These are phyloP conservation scores for Cygnus olor DNA, from an alignment of 2,797 vertebrate genomes.

Conservation along the genomic window DNA sequence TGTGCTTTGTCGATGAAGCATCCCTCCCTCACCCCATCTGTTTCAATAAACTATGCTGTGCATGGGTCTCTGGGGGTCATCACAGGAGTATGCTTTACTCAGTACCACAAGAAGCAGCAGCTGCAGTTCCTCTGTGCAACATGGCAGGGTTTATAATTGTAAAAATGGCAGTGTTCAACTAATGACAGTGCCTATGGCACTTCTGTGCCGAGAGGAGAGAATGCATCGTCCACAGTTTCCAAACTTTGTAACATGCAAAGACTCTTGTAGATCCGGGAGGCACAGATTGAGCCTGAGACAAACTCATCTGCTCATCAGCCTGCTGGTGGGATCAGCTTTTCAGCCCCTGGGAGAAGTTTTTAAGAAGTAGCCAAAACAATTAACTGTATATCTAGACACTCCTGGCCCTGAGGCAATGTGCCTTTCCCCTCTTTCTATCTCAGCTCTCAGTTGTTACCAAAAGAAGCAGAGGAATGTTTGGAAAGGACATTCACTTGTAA, in stretches of 20 bases:
- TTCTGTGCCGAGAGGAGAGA: not conserved
- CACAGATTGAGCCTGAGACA: slow-evolving; percentile 1
- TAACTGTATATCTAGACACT: not conserved
- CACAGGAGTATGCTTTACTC: not conserved
- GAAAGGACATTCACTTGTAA: not conserved
- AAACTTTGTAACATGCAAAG: not conserved
- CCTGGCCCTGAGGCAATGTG: not conserved
- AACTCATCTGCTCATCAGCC: slow-evolving; percentile 22
- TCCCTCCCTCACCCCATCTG: slow-evolving; percentile 6
- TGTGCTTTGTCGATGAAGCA: slow-evolving; percentile 27
- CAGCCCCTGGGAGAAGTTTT: not conserved
- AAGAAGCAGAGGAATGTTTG: not conserved
- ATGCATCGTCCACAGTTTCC: not conserved
- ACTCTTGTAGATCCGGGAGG: not conserved
- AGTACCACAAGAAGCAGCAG: slow-evolving; percentile 1
- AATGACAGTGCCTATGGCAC: not conserved
- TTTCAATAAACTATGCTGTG: slow-evolving; percentile 32
- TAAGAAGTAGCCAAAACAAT: slow-evolving; percentile 36
- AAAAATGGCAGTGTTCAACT: slow-evolving; percentile 20
- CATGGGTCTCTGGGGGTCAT: not conserved
- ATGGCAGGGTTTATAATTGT: not conserved
- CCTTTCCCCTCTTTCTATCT: not conserved
- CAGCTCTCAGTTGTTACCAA: not conserved
- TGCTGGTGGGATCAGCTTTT: slow-evolving; percentile 10
- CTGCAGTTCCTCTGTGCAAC: not conserved